Percentiles rank a stretch among this genome's conserved stretches.
These are phyloP conservation scores for Drosophila albomicans DNA, from an alignment of 1,140 invertebrate genomes.

Conservation along the genomic window DNA sequence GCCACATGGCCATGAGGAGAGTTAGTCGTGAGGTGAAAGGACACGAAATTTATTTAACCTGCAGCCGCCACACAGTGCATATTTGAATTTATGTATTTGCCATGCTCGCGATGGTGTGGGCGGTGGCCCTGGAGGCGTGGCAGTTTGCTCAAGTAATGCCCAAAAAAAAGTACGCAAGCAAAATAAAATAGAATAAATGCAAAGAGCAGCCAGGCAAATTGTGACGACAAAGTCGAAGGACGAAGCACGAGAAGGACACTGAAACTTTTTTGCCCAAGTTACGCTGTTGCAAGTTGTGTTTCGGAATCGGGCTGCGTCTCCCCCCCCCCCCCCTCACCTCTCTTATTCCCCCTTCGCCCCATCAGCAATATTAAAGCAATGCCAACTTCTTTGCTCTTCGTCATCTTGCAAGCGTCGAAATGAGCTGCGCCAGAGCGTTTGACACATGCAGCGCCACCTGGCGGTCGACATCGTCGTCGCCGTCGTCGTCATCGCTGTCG, in stretches of 20 bases:
- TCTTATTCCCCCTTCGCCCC: neutral
- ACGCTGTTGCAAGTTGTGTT: slow-evolving; percentile 67
- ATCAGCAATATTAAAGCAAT: slow-evolving; percentile 4
- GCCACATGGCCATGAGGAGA: slow-evolving; percentile 30
- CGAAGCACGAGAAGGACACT: slow-evolving; percentile 30
- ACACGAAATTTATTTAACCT: slow-evolving; percentile 77
- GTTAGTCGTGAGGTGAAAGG: slow-evolving; percentile 5
- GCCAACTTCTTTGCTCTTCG: neutral
- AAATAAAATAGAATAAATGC: slow-evolving; percentile 19
- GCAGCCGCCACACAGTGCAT: slow-evolving; percentile 71
- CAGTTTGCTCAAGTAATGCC: slow-evolving; percentile 70
- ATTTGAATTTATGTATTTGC: slow-evolving; percentile 76
- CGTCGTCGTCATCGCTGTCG: slow-evolving; percentile 36
- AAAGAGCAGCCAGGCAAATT: slow-evolving; percentile 53
- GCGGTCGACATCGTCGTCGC: slow-evolving; percentile 21
- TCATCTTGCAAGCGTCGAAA: slow-evolving; percentile 37
- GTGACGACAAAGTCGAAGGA: slow-evolving; percentile 49
- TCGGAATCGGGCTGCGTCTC: slow-evolving; percentile 34
- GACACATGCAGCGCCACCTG: slow-evolving; percentile 77
- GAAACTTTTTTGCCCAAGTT: slow-evolving; percentile 72
- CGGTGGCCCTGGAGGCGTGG: slow-evolving; percentile 18
- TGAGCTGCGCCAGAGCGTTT: slow-evolving; percentile 64
- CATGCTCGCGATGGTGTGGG: slow-evolving; percentile 25
- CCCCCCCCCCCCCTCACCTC: no score
- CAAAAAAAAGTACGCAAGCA: slow-evolving; percentile 67